A percentile compares a stretch with the other conserved stretches of the same genome.
phyloP scores from a whole-genome alignment of 2,113 vertebrate species.

The Mixornis gularis region DNA sequence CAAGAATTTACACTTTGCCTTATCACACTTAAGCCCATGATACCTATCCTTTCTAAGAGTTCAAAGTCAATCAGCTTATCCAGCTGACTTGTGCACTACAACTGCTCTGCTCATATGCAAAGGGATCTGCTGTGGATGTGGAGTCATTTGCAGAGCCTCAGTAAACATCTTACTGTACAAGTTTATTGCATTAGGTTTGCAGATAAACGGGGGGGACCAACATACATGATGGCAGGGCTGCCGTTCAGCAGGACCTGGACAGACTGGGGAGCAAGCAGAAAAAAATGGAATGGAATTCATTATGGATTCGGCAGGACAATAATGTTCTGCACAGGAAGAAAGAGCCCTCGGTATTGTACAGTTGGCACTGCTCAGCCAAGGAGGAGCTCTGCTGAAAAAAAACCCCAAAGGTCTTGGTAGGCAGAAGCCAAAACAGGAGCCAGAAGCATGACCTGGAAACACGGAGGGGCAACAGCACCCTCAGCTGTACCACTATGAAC shows the following conservation, averaged over 20 bases:
- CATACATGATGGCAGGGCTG: neutral
- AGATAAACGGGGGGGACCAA: neutral
- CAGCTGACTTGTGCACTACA: neutral
- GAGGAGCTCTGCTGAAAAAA: neutral
- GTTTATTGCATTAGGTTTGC: neutral
- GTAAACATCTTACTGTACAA: neutral
- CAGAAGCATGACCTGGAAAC: neutral
- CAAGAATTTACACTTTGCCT: neutral
- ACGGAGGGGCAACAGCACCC: neutral
- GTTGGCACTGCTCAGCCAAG: neutral
- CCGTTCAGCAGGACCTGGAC: neutral
- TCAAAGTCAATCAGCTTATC: neutral
- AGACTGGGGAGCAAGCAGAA: neutral
- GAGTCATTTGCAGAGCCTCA: neutral
- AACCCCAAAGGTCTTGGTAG: neutral
- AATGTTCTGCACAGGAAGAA: neutral
- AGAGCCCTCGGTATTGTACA: neutral
- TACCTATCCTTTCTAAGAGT: neutral
- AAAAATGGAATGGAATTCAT: neutral
- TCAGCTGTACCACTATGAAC: neutral
- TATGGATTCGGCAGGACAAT: neutral
- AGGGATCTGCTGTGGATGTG: neutral
- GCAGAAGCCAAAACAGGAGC: neutral
- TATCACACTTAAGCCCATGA: neutral
- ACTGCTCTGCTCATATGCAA: neutral